These are phyloP conservation scores for Myotis brandtii DNA, from an alignment of 2,113 vertebrate species.

Conservation along the genomic window DNA sequence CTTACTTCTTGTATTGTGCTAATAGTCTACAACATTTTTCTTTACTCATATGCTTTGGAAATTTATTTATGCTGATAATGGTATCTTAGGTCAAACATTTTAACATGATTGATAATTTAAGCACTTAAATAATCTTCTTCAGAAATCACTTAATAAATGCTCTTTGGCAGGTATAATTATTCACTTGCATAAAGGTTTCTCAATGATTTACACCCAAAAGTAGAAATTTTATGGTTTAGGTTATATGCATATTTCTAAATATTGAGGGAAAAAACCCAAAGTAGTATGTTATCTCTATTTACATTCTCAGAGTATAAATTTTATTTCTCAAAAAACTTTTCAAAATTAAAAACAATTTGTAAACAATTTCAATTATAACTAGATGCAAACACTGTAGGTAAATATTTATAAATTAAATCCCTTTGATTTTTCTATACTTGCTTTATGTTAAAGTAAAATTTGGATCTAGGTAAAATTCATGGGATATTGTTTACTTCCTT, in stretches of 20 bases:
- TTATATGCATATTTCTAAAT: not conserved
- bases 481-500: not conserved
- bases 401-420: not conserved
- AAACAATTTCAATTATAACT: not conserved
- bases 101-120: not conserved
- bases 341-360: not conserved
- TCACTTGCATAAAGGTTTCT: not conserved
- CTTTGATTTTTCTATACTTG: not conserved
- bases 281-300: not conserved
- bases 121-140: not conserved
- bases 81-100: not conserved
- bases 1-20: not conserved
- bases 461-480: not conserved
- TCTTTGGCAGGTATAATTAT: not conserved
- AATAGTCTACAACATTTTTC: not conserved
- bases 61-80: not conserved
- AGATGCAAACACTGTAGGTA: not conserved
- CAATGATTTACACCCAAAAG: not conserved
- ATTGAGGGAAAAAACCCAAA: not conserved
- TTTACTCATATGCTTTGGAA: not conserved
- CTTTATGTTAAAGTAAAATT: not conserved
- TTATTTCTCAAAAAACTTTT: conserved; percentile 9
- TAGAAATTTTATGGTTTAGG: not conserved
- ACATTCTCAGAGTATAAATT: not conserved
- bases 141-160: not conserved